Percentiles rank a stretch among this genome's conserved stretches.
These are phyloP conservation scores for Bombyx mandarina DNA, from an alignment of 1,140 invertebrate genomes.

Conservation along the genomic window DNA sequence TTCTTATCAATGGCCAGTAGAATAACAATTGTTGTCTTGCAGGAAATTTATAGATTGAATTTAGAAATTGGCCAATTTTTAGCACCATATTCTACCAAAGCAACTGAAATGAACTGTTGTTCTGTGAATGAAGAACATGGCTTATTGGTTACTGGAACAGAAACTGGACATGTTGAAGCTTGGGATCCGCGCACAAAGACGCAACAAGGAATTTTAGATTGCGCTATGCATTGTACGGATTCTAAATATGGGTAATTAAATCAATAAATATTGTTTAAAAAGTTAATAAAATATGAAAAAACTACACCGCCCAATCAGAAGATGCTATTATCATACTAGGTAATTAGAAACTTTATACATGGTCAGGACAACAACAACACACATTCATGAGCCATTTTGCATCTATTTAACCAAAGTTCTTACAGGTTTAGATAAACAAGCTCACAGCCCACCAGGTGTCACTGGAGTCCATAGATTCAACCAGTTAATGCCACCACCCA, in stretches of 20 bases:
- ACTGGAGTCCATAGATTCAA: no score
- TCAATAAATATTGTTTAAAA: neutral
- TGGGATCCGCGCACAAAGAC: slow-evolving; percentile 92
- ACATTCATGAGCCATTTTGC: no score
- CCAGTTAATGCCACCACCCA: no score
- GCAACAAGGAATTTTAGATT: slow-evolving; percentile 87
- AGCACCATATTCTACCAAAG: slow-evolving; percentile 83
- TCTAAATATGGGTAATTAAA: slow-evolving; percentile 43
- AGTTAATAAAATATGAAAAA: no score
- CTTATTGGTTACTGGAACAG: slow-evolving; percentile 89
- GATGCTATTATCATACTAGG: no score
- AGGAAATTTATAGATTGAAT: slow-evolving; percentile 96
- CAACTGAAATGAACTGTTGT: slow-evolving; percentile 87
- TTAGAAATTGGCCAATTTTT: slow-evolving; percentile 96
- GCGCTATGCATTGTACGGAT: slow-evolving; percentile 77
- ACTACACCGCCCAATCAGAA: no score
- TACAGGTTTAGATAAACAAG: no score
- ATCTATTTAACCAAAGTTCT: no score
- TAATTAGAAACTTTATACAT: no score
- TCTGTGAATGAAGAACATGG: slow-evolving; percentile 92
- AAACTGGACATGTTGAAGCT: slow-evolving; percentile 93
- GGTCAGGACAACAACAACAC: no score
- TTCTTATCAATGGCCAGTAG: no score
- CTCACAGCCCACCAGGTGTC: no score
- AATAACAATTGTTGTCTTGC: slow-evolving; percentile 15